Evolutionary conservation across 2,797 vertebrate species (phyloP).

Genomic region (Gila robusta): DNA sequence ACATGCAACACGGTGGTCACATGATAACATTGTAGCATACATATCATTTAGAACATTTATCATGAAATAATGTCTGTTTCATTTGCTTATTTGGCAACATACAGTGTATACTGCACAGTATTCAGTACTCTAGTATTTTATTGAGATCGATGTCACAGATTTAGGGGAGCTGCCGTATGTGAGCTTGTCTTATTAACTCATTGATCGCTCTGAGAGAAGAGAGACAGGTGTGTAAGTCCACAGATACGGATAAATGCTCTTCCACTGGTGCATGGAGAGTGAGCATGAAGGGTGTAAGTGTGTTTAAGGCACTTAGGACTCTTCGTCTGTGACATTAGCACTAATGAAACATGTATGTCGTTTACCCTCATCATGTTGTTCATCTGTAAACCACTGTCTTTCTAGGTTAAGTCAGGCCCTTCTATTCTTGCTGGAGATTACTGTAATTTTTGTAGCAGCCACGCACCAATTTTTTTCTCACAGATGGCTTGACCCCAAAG

Average conservation of each 20-base stretch:
- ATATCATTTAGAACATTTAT: background rate
- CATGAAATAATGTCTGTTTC: background rate
- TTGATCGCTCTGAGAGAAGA: background rate
- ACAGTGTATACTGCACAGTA: background rate
- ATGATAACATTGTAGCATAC: background rate
- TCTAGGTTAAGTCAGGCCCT: slow-evolving; percentile 16
- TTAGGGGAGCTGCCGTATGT: background rate
- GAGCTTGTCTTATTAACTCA: slow-evolving; percentile 12
- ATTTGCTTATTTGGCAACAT: background rate
- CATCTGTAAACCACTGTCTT: background rate
- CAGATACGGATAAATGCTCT: slow-evolving; percentile 22
- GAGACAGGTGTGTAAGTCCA: slow-evolving; percentile 8
- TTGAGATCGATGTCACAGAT: slow-evolving; percentile 3
- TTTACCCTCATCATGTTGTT: slow-evolving; percentile 23
- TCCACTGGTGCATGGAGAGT: slow-evolving; percentile 12
- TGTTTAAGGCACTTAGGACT: slow-evolving; percentile 13
- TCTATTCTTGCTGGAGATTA: slow-evolving; percentile 5
- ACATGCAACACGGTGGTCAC: background rate
- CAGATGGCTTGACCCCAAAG: background rate
- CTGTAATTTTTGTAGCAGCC: background rate
- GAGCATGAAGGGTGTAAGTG: background rate
- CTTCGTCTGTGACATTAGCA: slow-evolving; percentile 32
- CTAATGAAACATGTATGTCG: slow-evolving; percentile 38
- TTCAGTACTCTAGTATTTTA: background rate
- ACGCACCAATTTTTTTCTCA: background rate